Evolutionary conservation across 1,140 invertebrate species (phyloP).

Genomic region (Lepidurus arcticus): DNA sequence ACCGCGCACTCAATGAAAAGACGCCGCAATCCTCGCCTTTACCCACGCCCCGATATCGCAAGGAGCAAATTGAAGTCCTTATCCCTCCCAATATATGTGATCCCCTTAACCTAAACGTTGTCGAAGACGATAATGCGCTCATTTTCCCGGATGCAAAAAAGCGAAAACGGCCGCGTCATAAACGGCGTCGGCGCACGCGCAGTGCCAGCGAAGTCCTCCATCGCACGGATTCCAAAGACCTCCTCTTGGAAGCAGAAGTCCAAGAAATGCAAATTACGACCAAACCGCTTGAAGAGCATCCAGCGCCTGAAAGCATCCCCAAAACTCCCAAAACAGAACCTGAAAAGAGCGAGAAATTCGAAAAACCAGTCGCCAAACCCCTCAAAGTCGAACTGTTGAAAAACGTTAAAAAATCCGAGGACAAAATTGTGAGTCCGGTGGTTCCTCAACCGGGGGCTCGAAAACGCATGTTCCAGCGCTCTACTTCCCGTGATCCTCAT

Average conservation of each 20-base stretch:
- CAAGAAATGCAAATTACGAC: conserved; percentile 32
- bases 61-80: conserved; percentile 78
- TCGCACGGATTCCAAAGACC: conserved; percentile 24
- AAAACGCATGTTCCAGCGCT: conserved; percentile 48
- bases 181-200: conserved; percentile 23
- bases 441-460: conserved; percentile 79
- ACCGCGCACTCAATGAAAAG: conserved; percentile 61
- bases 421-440: conserved; percentile 88
- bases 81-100: conserved; percentile 88
- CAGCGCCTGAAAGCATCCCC: background rate
- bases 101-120: conserved; percentile 77
- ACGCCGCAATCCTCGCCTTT: conserved; percentile 82
- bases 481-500: conserved; percentile 41
- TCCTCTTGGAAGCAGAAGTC: conserved; percentile 19
- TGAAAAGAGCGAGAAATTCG: conserved; percentile 36
- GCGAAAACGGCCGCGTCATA: conserved; percentile 40
- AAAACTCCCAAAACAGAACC: conserved; percentile 5
- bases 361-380: conserved; percentile 26
- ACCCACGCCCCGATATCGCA: conserved; percentile 74
- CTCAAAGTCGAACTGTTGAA: conserved; percentile 29
- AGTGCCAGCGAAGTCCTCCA: conserved; percentile 28
- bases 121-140: conserved; percentile 61
- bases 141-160: conserved; percentile 63
- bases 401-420: conserved; percentile 56
- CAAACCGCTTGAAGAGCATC: background rate